phyloP scores from a whole-genome alignment of 2,113 vertebrate species.

The Leucosticte australis region DNA sequence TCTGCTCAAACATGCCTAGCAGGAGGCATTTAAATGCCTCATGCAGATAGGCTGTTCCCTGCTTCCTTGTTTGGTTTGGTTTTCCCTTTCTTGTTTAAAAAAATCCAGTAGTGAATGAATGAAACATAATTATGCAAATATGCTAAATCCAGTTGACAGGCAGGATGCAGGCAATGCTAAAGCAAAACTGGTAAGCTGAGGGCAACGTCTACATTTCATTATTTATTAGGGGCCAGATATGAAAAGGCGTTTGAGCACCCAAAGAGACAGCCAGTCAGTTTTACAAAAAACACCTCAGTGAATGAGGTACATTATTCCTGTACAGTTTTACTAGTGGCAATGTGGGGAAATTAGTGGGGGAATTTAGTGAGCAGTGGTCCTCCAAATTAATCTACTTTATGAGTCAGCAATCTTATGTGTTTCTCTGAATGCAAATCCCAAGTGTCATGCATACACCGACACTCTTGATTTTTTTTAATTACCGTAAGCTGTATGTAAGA shows the following conservation, averaged over 20 bases:
- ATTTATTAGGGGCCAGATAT: conserved; percentile 29
- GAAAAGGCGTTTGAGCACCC: conserved; percentile 18
- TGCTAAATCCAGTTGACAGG: conserved; percentile 37
- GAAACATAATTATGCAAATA: conserved; percentile 44
- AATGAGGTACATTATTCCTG: neutral
- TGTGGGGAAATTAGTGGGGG: neutral
- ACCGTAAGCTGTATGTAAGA: neutral
- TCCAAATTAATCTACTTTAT: neutral
- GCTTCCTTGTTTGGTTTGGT: conserved; percentile 26
- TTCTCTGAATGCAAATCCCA: neutral
- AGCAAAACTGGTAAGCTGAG: conserved; percentile 40
- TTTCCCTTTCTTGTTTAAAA: conserved; percentile 19
- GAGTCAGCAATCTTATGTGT: neutral
- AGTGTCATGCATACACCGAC: neutral
- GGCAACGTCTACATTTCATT: conserved; percentile 47
- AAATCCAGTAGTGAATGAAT: conserved; percentile 36
- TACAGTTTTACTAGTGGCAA: neutral
- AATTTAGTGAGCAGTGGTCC: neutral
- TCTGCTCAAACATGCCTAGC: conserved; percentile 37
- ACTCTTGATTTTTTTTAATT: neutral
- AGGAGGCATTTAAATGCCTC: conserved; percentile 36
- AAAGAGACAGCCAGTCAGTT: neutral
- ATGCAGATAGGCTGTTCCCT: conserved; percentile 1
- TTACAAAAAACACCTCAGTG: neutral
- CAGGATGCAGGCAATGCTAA: conserved; percentile 1